These are phyloP conservation scores for Drosophila mercatorum DNA, from an alignment of 2,888 invertebrate genomes.

Conservation along the genomic window DNA sequence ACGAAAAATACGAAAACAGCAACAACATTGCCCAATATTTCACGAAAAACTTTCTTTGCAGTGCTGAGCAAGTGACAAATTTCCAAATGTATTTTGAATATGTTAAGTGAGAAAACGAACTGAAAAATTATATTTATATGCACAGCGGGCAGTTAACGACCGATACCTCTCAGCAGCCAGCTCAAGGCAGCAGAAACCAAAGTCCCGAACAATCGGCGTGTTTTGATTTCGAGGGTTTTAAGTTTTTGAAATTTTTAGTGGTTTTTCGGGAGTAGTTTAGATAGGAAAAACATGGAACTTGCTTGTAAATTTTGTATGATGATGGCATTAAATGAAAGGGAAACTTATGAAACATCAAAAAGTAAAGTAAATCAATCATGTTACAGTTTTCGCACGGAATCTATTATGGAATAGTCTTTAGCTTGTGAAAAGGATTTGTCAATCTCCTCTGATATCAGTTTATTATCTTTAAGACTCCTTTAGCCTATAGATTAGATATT, in stretches of 20 bases:
- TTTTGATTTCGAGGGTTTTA: constrained; percentile 1
- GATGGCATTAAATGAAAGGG: background rate
- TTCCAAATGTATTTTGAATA: constrained; percentile 56
- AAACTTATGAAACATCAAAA: too few species aligned
- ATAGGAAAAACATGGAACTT: background rate
- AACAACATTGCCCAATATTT: constrained; percentile 47
- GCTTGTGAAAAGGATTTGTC: too few species aligned
- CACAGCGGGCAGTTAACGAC: constrained; percentile 52
- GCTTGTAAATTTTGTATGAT: background rate
- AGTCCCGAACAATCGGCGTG: constrained; percentile 12
- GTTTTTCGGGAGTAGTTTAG: background rate
- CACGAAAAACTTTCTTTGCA: constrained; percentile 68
- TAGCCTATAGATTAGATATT: too few species aligned
- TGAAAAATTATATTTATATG: constrained; percentile 51
- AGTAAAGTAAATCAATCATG: background rate
- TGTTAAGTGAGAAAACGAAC: constrained; percentile 51
- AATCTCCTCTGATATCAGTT: too few species aligned
- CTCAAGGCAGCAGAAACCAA: constrained; percentile 17
- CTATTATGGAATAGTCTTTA: too few species aligned
- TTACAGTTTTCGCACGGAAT: background rate
- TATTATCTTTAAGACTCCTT: too few species aligned
- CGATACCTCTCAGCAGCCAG: constrained; percentile 14
- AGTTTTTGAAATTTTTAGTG: background rate
- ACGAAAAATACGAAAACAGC: constrained; percentile 14
- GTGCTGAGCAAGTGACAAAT: constrained; percentile 45